phyloP scores from a whole-genome alignment of 2,888 invertebrate genomes.

The Helicoverpa assulta region DNA sequence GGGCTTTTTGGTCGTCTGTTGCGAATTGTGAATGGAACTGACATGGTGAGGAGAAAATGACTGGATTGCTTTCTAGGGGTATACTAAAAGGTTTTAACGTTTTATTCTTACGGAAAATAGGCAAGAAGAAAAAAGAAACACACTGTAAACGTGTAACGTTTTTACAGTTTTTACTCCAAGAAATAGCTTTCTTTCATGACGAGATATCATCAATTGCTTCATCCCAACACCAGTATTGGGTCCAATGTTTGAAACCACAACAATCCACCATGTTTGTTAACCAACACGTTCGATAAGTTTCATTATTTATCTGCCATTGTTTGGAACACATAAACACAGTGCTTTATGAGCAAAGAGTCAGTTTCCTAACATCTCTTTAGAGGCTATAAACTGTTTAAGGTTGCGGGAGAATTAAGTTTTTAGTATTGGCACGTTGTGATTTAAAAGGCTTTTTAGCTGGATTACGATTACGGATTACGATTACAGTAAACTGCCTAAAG shows the following conservation, averaged over 20 bases:
- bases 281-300: constrained; percentile 77
- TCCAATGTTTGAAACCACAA: constrained; percentile 45
- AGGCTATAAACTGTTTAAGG: constrained; percentile 75
- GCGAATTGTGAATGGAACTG: not conserved
- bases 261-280: constrained; percentile 65
- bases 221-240: constrained; percentile 27
- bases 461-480: too few relatives aligned
- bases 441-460: constrained; percentile 21
- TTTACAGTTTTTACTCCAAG: not conserved
- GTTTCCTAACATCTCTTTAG: constrained; percentile 80
- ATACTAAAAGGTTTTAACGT: not conserved
- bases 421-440: constrained; percentile 49
- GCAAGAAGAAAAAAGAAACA: not conserved
- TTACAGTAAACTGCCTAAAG: not conserved
- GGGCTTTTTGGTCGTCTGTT: constrained; percentile 23
- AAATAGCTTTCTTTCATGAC: constrained; percentile 5
- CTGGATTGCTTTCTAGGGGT: not conserved
- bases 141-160: not conserved
- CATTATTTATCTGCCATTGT: constrained; percentile 88
- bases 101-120: not conserved
- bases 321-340: constrained; percentile 76
- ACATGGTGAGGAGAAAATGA: not conserved
- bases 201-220: constrained; percentile 39
- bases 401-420: constrained; percentile 79
- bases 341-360: constrained; percentile 76